Evolutionary conservation across 2,113 vertebrate species (phyloP).

Genomic region (Tringa solitaria): DNA sequence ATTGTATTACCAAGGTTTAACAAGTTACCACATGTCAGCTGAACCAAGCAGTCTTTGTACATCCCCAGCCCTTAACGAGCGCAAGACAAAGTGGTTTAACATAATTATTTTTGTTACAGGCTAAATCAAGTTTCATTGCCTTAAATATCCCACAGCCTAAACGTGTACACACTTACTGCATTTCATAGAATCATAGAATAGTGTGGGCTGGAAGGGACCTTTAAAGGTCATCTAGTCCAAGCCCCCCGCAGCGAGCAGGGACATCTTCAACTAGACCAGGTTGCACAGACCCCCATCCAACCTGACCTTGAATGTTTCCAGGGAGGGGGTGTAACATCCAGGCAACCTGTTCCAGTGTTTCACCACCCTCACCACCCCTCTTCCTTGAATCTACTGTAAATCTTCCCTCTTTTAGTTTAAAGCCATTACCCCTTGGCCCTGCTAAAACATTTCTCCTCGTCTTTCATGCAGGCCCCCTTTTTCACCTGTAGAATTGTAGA

Average conservation of each 20-base stretch:
- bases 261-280: background rate
- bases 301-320: background rate
- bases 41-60: background rate
- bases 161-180: background rate
- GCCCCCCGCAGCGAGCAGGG: background rate
- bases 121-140: background rate
- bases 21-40: background rate
- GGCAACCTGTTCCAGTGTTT: background rate
- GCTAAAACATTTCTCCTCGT: background rate
- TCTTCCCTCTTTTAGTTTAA: background rate
- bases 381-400: background rate
- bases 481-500: background rate
- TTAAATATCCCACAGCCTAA: background rate
- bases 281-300: background rate
- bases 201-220: background rate
- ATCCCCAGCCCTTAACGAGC: background rate
- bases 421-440: background rate
- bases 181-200: background rate
- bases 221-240: background rate
- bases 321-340: background rate
- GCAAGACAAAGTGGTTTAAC: background rate
- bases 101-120: background rate
- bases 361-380: background rate
- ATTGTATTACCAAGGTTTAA: background rate
- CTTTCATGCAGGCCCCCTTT: background rate